Base-by-base conservation (phyloP, 2,113 vertebrate species). In the Falcunculus frontatus region DNA sequence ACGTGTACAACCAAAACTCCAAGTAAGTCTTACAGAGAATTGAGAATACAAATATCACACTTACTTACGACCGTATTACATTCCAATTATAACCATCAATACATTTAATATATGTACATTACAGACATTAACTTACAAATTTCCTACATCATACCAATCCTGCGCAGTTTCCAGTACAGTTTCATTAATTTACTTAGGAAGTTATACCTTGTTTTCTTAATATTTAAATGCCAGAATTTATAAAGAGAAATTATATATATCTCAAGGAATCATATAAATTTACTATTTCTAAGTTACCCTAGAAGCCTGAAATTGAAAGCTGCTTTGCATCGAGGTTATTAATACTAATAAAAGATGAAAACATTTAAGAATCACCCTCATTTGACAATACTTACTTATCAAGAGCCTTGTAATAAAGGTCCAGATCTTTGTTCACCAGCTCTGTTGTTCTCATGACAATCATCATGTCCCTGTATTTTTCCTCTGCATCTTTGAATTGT, bases 371-470 rank as follows among this genome's bases (percentile, higher is more conserved):
- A 83, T 18, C 13, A 18, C 18, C 21, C 56, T n/a, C 35, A 10
- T 4, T 30, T 7, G 16, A 52, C 47, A 78, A 52, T 26, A 99
- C 99, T 98, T 95, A 99, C 99, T 99, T 99, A 97, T 99, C 99
- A 7, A 99, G 98, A 47, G 99, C 99, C 95, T 99, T 99, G 97
- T 99, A 99, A 95, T 99, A 99, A 89, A 99, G 98, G 92, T 99
- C 98, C 91, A 99, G 97, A 89, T 99, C 99, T 94, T 99, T 99
- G 95, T 99, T 99, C 9, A 98, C 99, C 80, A 99, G 98, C 96
- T 99, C 99, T 13, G 99, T 99, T 55, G 99, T 99, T 84, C 99
- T 98, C 99, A 99, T 99, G 32, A 98, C 95, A 80, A 99, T 99
- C 99, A 99, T 99, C 98, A 98, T 99, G 93, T 99, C 98, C 91